Evolutionary conservation across 1,140 invertebrate species (phyloP), one percentile per base, ranked within the genome.

Genomic region (Drosophila pectinifera): DNA sequence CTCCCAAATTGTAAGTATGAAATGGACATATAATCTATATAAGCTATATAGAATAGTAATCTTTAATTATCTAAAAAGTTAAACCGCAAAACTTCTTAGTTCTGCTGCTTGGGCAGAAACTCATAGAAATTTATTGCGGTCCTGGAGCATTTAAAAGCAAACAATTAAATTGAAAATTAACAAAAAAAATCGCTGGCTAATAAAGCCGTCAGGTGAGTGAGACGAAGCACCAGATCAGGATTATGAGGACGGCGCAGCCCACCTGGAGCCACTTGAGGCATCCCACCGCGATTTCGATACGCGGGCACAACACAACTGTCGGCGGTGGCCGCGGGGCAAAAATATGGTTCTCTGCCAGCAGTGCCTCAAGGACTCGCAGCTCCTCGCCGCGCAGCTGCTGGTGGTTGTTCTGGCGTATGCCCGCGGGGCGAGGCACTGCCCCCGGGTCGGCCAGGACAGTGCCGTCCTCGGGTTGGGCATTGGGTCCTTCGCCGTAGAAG

Each of bases 401-500:
- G 4, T 11, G 48, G 2, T 0, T 13, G 5, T 8, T 36, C 1
- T 82, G 39, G 11, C 78, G 72, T 3, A 85, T 13, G 1, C 82
- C 82, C 7, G 63, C 16, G 2, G 82, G 82, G 0, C 81, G 81
- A 8, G 68, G 38, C 16, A 85, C 81, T n/a, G 53, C 11, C 1
- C 53, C 68, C 0, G 81, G 78, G 11, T 81, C 55, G 7, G 73
- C 82, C n/a, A 51, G 5, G 8, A 61, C 14, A 1, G 51, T 11
- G 3, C 0, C 13, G 2, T 57, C 53, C 11, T 24, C 28, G 0
- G 38, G 2, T 0, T 1, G 1, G 10, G 46, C 48, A 14, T 48
- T n/a, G 16, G 81, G 78, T n/a, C 81, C 82, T 6, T 86, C 69
- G 26, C 53, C 48, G 3, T 70, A 36, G 7, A 85, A 74, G 0